Percentiles rank a stretch among this genome's conserved stretches.
phyloP scores from a whole-genome alignment of 1,140 invertebrate genomes.

The Caenorhabditis briggsae region DNA sequence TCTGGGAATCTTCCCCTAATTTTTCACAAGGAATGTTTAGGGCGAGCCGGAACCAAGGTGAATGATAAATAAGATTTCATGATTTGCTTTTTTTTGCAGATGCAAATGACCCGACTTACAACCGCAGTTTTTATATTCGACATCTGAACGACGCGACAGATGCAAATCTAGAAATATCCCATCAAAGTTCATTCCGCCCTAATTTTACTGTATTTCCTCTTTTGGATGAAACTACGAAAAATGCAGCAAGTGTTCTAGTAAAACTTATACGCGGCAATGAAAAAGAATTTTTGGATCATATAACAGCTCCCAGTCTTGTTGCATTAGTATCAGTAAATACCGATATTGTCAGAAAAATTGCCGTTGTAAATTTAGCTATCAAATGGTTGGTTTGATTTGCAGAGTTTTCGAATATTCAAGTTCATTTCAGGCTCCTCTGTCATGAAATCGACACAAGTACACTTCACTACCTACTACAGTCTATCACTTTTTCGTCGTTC shows the following conservation, averaged over 20 bases:
- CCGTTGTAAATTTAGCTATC: background rate
- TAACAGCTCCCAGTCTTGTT: background rate
- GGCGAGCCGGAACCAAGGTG: too few relatives aligned
- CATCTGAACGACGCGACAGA: background rate
- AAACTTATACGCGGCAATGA: background rate
- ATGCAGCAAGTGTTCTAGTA: background rate
- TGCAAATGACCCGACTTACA: background rate
- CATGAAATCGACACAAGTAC: too few relatives aligned
- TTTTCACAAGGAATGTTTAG: background rate
- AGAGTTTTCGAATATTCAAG: too few relatives aligned
- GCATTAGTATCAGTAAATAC: background rate
- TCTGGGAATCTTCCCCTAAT: background rate
- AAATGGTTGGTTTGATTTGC: background rate
- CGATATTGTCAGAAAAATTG: background rate
- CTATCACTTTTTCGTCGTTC: background rate
- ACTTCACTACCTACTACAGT: background rate
- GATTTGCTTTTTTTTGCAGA: background rate
- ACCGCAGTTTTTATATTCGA: background rate
- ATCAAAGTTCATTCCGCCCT: background rate
- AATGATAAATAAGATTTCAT: too few relatives aligned
- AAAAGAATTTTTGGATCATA: background rate
- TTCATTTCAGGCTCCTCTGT: too few relatives aligned
- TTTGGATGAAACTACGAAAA: background rate
- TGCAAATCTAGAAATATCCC: background rate
- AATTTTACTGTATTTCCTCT: background rate